Percentiles rank a stretch among this genome's conserved stretches.
These are phyloP conservation scores for Drosophila saltans DNA, from an alignment of 1,140 invertebrate species.

Conservation along the genomic window DNA sequence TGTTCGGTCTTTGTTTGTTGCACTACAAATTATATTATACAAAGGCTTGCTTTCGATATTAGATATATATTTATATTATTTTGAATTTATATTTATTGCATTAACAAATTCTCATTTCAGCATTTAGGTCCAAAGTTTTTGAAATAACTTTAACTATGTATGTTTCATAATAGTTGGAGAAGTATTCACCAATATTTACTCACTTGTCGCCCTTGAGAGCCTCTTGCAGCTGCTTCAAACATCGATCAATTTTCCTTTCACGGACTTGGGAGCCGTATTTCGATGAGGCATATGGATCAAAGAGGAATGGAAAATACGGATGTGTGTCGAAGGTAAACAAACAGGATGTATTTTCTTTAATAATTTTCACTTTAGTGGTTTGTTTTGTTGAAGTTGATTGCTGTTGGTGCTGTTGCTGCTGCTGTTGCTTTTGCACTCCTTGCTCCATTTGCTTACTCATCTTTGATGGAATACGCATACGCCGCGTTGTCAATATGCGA, in stretches of 20 bases:
- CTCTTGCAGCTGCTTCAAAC: conserved; percentile 69
- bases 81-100: too few relatives aligned
- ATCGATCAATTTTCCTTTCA: conserved; percentile 74
- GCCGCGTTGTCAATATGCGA: conserved; percentile 30
- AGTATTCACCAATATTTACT: conserved; percentile 22
- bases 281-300: conserved; percentile 54
- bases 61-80: too few relatives aligned
- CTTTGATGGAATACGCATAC: conserved; percentile 39
- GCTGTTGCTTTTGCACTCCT: neutral
- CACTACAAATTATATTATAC: too few relatives aligned
- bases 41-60: too few relatives aligned
- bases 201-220: conserved; percentile 56
- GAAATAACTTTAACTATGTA: too few relatives aligned
- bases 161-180: too few relatives aligned
- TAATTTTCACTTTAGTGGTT: neutral
- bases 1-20: too few relatives aligned
- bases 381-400: neutral
- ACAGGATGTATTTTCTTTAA: neutral
- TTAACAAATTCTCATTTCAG: too few relatives aligned
- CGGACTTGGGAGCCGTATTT: conserved; percentile 78
- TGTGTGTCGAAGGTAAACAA: conserved; percentile 61
- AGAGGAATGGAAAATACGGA: conserved; percentile 56
- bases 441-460: conserved; percentile 29
- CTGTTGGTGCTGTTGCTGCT: neutral
- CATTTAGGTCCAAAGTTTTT: too few relatives aligned